Base-by-base conservation (phyloP, 2,797 vertebrate genomes). In the Hydrocynus forskahlii region DNA sequence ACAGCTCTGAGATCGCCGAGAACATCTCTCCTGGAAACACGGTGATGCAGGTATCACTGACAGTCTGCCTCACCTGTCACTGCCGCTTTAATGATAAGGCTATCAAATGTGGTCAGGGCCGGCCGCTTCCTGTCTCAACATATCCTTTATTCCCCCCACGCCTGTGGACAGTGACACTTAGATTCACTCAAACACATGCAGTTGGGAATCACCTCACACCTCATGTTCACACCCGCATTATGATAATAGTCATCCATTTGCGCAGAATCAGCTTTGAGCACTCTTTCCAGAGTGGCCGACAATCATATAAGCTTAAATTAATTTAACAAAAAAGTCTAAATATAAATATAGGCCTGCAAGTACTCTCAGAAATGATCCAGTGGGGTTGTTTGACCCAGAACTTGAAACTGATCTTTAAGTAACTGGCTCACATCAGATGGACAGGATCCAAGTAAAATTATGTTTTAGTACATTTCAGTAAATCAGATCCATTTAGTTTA, bases 11-110 rank as follows among this genome's bases (percentile, higher is more conserved):
- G 54, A 93, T 98, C 67, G 86, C 92, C 0, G 98, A 99, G 90
- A 96, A 97, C 6, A 91, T 94, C 64, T 81, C 89, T 0, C 89
- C 96, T 6, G 98, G 96, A 52, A 90, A 95, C 66, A 60, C 92
- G 50, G 94, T 98, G 84, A 93, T 97, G 87, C 95, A 93, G 88
- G 98, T 98, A 92, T 73, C 85, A 57, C 67, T 55, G 40, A 66
- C 23, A 23, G 62, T 7, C 79, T 67, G 48, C 57, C 83, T 79
- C 73, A 81, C 6, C 81, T 76, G 55, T 79, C 70, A 72, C 59
- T 76, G 64, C 45, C 57, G 21, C 60, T 7, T 16, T 59, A 55
- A 17, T 2, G 67, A 82, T 80, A 76, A 81, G 10, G 8, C 40
- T 76, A 76, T 76, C 80, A 67, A 76, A 60, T 29, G n/a, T 74